phyloP scores from a whole-genome alignment of 2,113 vertebrate genomes.

The Ibidorhyncha struthersii region DNA sequence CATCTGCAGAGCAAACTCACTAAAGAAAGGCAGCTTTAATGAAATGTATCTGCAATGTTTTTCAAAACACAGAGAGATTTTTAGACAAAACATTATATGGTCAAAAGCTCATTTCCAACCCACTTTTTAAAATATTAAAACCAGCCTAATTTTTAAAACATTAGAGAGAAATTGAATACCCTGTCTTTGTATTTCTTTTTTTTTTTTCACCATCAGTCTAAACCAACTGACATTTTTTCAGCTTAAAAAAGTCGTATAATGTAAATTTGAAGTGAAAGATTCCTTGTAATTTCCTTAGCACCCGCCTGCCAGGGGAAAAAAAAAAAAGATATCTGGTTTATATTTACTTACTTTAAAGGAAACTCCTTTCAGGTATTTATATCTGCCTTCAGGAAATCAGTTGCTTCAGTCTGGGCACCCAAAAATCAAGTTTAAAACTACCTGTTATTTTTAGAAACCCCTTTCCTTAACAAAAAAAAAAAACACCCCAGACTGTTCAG shows the following conservation, averaged over 20 bases:
- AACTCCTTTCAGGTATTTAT: background rate
- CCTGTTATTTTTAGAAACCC: background rate
- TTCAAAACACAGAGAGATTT: background rate
- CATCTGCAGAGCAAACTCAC: background rate
- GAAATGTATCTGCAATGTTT: background rate
- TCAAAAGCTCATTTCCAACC: background rate
- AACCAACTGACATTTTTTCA: background rate
- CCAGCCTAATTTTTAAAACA: background rate
- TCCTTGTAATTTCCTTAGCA: background rate
- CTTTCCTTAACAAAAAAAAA: background rate
- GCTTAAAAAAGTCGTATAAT: rapidly evolving
- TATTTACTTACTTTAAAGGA: background rate
- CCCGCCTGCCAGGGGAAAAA: rapidly evolving
- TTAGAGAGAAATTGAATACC: background rate
- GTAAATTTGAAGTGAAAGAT: background rate
- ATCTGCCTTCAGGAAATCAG: background rate
- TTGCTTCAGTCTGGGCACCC: background rate
- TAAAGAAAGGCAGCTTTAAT: background rate
- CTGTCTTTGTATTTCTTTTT: background rate
- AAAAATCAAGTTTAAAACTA: background rate
- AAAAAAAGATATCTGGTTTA: background rate
- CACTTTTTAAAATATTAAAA: background rate
- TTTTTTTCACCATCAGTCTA: background rate
- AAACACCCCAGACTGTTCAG: background rate
- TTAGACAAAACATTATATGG: rapidly evolving